Evolutionary conservation across 2,888 invertebrate genomes (phyloP), one percentile per base, ranked within the genome.

Genomic region (Zootermopsis nevadensis): DNA sequence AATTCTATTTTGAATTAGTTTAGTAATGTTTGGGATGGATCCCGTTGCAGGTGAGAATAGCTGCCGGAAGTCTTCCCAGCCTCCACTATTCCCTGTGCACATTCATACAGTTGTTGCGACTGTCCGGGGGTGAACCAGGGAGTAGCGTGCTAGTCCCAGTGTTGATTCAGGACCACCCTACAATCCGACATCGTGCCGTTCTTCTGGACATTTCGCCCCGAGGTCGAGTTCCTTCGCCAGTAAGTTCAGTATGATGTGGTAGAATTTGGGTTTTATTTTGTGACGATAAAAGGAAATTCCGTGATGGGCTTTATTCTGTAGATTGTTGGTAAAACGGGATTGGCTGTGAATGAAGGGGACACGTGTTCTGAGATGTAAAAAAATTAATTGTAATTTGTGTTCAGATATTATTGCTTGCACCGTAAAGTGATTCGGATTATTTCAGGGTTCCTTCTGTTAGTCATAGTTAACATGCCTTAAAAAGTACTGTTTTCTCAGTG

Each of bases 1-100:
- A 15, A 48, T 48, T 48, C 19, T 19, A 0, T 48, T 48, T 19
- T 48, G 19, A 48, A 3, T 48, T 48, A 19, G 15, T 19, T 19
- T 19, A 48, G 48, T 76, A 35, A 22, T 76, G 22, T 2, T 19
- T 48, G 0, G 12, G 48, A 48, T 48, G 48, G 19, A 48, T 19
- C 1, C 19, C 66, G 86, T 89, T 89, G 22, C 87, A 90, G 87
- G 89, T 92, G 30, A 89, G 90, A 87, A 89, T 92, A n/a, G 89
- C 91, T 82, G 92, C 92, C 80, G 90, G 91, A 42, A 92, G 92
- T 87, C 87, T 91, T 69, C 88, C 90, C 55, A 92, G 92, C 33
- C 88, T 93, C 30, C 91, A 92, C 86, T 92, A 92, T 87, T 93
- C 92, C 4, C 89, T 92, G 76, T 90, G 90, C 69, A 93, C 93